Evolutionary conservation across 2,888 invertebrate genomes (phyloP).

Genomic region (Quadroppia sp.): DNA sequence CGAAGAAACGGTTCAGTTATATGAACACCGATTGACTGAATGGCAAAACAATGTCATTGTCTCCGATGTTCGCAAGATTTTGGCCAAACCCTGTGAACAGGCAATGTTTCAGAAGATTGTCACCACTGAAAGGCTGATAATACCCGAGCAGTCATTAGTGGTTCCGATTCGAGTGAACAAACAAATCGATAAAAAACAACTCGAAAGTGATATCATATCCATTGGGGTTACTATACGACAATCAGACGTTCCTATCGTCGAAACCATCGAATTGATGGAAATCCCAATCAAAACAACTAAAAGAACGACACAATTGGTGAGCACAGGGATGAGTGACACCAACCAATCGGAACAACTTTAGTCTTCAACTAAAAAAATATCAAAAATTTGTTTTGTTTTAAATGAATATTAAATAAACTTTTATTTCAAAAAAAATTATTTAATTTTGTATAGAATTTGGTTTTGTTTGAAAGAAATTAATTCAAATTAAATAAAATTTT

Average conservation of each 20-base stretch:
- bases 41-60: constrained; percentile 21
- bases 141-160: neutral
- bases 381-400: no score
- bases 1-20: constrained; percentile 7
- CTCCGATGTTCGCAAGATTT: constrained; percentile 18
- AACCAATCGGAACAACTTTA: no score
- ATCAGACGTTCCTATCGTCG: constrained; percentile 11
- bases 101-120: neutral
- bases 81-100: neutral
- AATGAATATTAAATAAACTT: no score
- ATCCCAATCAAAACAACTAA: neutral
- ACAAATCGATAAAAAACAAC: neutral
- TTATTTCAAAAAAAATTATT: no score
- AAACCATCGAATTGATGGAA: constrained; percentile 7
- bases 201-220: neutral
- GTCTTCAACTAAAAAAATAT: no score
- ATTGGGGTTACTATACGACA: neutral
- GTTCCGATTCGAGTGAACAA: constrained; percentile 14
- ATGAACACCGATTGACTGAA: constrained; percentile 20
- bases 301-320: neutral
- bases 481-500: no score
- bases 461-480: no score
- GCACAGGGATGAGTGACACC: no score
- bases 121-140: neutral
- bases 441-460: no score